These are phyloP conservation scores for Diaprepes abbreviatus DNA, from an alignment of 2,888 invertebrate species.

Conservation along the genomic window DNA sequence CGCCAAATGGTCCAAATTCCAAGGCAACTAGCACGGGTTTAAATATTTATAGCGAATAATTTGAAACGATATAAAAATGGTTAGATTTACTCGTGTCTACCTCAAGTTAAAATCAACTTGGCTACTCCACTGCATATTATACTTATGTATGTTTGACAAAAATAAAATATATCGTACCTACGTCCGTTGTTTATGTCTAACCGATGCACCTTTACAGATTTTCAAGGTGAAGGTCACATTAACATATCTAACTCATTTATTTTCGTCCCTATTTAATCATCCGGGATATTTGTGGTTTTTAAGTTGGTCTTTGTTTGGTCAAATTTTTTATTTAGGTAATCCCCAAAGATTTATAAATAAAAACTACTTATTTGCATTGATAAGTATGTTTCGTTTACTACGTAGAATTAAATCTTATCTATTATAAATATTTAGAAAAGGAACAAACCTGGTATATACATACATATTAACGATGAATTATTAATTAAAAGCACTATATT, in stretches of 20 bases:
- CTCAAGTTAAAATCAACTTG: too few species aligned
- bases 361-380: neutral
- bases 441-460: too few species aligned
- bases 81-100: too few species aligned
- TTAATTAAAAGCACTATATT: too few species aligned
- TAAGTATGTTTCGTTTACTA: neutral
- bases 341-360: neutral
- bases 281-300: constrained; percentile 20
- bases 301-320: constrained; percentile 1
- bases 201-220: neutral
- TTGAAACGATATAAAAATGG: too few species aligned
- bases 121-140: too few species aligned
- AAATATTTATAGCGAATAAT: too few species aligned
- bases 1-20: too few species aligned
- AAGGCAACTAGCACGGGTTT: too few species aligned
- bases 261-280: constrained; percentile 20
- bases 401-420: neutral
- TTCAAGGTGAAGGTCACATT: constrained; percentile 26
- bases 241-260: constrained; percentile 21
- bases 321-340: constrained; percentile 1
- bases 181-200: constrained; percentile 28
- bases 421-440: too few species aligned
- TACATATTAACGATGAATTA: too few species aligned
- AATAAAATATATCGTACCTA: neutral
- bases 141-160: neutral